Evolutionary conservation across 2,113 vertebrate species (phyloP).

Genomic region (Prolemur simus): DNA sequence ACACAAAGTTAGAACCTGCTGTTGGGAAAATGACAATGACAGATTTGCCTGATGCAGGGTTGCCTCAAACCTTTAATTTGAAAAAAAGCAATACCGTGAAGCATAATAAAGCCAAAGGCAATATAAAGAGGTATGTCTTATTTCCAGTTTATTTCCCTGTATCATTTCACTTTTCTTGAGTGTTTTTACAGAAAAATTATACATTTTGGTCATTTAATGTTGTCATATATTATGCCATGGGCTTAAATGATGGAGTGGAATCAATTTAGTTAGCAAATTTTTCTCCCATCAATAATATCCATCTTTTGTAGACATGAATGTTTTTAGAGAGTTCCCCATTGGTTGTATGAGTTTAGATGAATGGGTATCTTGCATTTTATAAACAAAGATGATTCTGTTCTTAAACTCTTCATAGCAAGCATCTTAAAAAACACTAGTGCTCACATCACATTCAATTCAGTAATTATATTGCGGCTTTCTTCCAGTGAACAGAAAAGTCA

Average conservation of each 20-base stretch:
- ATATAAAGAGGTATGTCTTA: background rate
- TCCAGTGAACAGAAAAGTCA: background rate
- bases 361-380: background rate
- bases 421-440: background rate
- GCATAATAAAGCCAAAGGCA: background rate
- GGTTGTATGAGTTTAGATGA: background rate
- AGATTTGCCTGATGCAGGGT: background rate
- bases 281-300: background rate
- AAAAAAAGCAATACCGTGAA: background rate
- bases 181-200: background rate
- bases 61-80: background rate
- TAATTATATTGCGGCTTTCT: slow-evolving; percentile 9
- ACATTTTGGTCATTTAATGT: background rate
- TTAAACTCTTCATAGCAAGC: background rate
- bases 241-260: background rate
- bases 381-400: background rate
- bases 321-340: background rate
- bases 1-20: background rate
- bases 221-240: background rate
- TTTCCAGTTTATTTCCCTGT: background rate
- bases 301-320: background rate
- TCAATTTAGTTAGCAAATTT: background rate
- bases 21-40: background rate
- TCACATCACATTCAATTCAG: background rate
- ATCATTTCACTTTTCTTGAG: slow-evolving; percentile 13